Evolutionary conservation across 2,113 vertebrate species (phyloP).

Genomic region (Vombatus ursinus): DNA sequence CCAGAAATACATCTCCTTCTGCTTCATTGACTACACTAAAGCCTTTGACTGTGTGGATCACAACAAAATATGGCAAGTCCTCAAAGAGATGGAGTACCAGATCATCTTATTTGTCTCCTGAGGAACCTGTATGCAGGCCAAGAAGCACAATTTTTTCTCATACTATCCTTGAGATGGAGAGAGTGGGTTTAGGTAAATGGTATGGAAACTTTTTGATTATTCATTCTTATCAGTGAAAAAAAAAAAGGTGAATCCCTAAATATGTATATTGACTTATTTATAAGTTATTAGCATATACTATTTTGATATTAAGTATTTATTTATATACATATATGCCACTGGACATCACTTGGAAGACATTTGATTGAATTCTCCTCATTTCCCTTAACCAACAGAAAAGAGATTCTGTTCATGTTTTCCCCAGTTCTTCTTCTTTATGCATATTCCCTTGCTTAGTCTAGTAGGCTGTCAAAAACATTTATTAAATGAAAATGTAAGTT

Average conservation of each 20-base stretch:
- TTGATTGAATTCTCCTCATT: background rate
- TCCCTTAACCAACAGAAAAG: background rate
- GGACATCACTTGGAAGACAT: background rate
- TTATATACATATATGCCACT: background rate
- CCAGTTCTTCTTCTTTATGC: background rate
- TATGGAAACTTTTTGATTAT: background rate
- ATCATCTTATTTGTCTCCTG: too few species aligned
- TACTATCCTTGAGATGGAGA: background rate
- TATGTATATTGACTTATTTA: background rate
- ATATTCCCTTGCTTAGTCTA: background rate
- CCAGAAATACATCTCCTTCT: too few species aligned
- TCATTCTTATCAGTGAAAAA: background rate
- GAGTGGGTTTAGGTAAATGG: background rate
- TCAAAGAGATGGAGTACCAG: background rate
- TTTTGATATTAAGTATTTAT: background rate
- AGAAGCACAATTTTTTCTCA: background rate
- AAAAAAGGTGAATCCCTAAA: background rate
- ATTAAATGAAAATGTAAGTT: background rate
- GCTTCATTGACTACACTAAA: too few species aligned
- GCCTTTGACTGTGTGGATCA: too few species aligned
- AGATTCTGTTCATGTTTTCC: background rate
- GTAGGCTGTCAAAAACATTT: background rate
- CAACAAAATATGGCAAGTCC: background rate
- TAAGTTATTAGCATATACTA: background rate
- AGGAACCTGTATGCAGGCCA: too few species aligned